Evolutionary conservation across 2,888 invertebrate species (phyloP).

Genomic region (Cerceris ruficornis): DNA sequence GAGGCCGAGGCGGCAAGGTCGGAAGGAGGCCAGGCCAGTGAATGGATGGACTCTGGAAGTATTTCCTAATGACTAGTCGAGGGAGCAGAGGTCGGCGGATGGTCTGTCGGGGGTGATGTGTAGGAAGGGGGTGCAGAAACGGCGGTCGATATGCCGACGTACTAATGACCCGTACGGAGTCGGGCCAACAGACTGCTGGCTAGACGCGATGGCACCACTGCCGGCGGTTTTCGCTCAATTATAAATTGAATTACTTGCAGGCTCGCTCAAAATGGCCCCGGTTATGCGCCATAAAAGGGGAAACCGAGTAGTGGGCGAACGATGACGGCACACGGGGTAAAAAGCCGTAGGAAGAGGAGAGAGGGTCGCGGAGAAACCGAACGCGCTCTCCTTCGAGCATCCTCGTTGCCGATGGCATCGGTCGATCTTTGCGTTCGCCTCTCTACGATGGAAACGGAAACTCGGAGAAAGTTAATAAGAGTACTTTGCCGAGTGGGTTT

Average conservation of each 20-base stretch:
- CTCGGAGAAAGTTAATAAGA: constrained; percentile 14
- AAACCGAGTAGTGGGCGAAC: constrained; percentile 48
- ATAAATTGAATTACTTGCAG: constrained; percentile 78
- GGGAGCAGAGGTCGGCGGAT: constrained; percentile 50
- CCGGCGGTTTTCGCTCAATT: constrained; percentile 78
- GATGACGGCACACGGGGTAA: constrained; percentile 27
- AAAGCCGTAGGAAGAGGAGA: constrained; percentile 6
- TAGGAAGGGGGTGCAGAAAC: constrained; percentile 49
- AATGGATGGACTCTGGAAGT: constrained; percentile 77
- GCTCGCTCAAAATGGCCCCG: constrained; percentile 67
- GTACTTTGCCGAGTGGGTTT: not conserved
- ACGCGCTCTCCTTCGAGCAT: constrained; percentile 31
- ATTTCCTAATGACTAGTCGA: constrained; percentile 77
- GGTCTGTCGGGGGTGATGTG: constrained; percentile 34
- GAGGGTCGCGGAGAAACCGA: constrained; percentile 17
- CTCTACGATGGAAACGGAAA: not conserved
- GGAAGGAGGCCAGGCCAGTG: constrained; percentile 60
- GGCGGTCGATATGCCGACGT: constrained; percentile 79
- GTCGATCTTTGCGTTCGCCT: not conserved
- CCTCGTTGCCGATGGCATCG: not conserved
- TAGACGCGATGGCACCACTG: constrained; percentile 79
- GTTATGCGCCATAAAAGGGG: constrained; percentile 70
- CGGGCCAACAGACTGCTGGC: constrained; percentile 78
- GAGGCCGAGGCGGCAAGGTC: constrained; percentile 40
- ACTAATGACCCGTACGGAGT: constrained; percentile 80